Evolutionary conservation across 2,113 vertebrate species (phyloP).

Genomic region (Syrmaticus mikado): DNA sequence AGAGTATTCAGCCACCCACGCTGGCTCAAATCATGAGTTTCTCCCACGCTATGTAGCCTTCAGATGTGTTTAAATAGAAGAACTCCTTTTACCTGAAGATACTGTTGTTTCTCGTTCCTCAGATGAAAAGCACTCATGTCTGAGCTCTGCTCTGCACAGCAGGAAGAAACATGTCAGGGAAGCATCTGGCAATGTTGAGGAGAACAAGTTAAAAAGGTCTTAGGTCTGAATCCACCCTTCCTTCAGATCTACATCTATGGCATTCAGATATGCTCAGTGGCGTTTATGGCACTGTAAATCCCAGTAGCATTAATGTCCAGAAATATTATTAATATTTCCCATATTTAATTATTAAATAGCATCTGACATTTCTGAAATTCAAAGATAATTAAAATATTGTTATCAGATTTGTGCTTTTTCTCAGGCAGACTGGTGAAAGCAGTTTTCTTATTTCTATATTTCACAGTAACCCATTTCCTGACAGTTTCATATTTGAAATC

Average conservation of each 20-base stretch:
- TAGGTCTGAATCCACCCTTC: background rate
- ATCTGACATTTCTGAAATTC: background rate
- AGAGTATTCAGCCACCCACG: background rate
- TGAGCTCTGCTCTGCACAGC: background rate
- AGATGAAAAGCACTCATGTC: background rate
- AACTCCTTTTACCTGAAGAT: background rate
- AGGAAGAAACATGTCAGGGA: background rate
- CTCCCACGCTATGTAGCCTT: background rate
- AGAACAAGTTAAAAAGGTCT: background rate
- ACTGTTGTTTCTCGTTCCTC: background rate
- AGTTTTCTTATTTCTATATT: background rate
- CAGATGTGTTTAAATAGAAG: background rate
- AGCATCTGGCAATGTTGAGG: background rate
- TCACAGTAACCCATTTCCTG: background rate
- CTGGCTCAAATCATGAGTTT: background rate
- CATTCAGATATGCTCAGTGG: background rate
- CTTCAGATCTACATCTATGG: background rate
- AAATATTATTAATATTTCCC: background rate
- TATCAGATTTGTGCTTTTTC: background rate
- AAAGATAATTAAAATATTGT: background rate
- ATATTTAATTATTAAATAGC: background rate
- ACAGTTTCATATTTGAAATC: background rate
- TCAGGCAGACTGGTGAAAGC: background rate
- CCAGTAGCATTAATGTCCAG: background rate
- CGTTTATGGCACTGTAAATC: background rate